Conservation (phyloP, 2,113 vertebrate genomes). For the Panurus biarmicus region DNA sequence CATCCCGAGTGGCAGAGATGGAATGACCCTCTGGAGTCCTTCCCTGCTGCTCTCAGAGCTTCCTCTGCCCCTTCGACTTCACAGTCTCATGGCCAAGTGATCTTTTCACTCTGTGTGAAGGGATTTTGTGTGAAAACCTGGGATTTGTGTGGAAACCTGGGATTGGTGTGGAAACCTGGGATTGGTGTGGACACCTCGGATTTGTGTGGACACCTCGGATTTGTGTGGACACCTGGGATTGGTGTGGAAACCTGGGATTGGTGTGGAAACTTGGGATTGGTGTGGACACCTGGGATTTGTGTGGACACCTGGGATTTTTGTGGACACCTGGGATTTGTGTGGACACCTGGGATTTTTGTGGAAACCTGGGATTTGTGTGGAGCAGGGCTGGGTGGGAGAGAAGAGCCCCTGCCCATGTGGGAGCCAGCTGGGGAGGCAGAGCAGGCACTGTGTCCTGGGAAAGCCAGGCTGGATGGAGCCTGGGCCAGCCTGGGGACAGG, state of each 20-base stretch:
- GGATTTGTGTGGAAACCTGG: not conserved
- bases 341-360: not conserved
- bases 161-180: accelerated
- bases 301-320: no score
- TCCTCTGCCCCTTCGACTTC: not conserved
- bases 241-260: not conserved
- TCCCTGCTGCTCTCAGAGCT: not conserved
- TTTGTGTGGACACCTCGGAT: not conserved
- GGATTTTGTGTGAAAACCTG: accelerated
- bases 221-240: no score
- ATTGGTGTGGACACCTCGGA: not conserved
- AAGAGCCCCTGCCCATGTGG: not conserved
- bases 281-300: no score
- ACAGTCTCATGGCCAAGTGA: accelerated
- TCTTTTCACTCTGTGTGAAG: not conserved
- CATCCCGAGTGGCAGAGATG: not conserved
- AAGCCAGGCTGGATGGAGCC: not conserved
- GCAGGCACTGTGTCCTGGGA: accelerated
- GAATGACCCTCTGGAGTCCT: not conserved
- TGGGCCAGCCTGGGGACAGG: not conserved
- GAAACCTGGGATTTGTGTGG: not conserved
- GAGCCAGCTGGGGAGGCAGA: not conserved
- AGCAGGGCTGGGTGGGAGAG: not conserved
- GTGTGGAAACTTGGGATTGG: no score
- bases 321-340: no score